Base-by-base conservation (phyloP, 2,113 vertebrate genomes). In the Picathartes gymnocephalus region DNA sequence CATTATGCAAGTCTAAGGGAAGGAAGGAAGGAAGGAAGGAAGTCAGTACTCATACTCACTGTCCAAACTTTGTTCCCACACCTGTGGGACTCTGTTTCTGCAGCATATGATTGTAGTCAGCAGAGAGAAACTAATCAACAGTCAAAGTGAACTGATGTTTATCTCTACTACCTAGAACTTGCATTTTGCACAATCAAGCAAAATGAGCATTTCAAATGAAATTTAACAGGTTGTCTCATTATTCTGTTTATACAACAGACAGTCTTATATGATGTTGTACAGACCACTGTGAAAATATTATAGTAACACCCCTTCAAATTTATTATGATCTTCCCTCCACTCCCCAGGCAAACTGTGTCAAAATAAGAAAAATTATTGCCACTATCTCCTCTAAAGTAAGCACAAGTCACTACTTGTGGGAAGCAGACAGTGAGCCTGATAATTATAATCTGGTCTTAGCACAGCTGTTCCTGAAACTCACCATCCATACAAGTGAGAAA, bases 401-500 rank as follows among this genome's bases (percentile, higher is more conserved):
- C 28, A 56, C 1, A 2, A 61, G 31, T 42, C 54, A 50, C 24
- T 80, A 15, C 28, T 61, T 27, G 81, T 83, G 33, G 51, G 60
- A 54, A 51, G n/a, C 23, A 91, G 47, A 62, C 16, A 92, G 35
- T 2, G 9, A 86, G 39, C 11, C 23, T 66, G 45, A 33, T 16
- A 69, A 76, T 25, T n/a, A 82, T 7, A 39, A 73, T 23, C 9
- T 80, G 54, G 22, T 35, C 7, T 80, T 42, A 54, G 66, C 65
- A 92, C n/a, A 85, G 40, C 16, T n/a, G 21, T 25, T 83, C 24
- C 53, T 22, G 40, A 90, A 74, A 97, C 98, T 90, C 76, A 99
- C 99, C 99, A 18, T 99, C 99, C 99, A 99, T 99, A 94, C 99
- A 99, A 79, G 99, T 99, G 10, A 99, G 98, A 66, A 99, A 97